A percentile compares a stretch with the other conserved stretches of the same genome.
Conservation (phyloP, 53 echinoderm and acorn worm genomes). For the Apostichopus leukothele region DNA sequence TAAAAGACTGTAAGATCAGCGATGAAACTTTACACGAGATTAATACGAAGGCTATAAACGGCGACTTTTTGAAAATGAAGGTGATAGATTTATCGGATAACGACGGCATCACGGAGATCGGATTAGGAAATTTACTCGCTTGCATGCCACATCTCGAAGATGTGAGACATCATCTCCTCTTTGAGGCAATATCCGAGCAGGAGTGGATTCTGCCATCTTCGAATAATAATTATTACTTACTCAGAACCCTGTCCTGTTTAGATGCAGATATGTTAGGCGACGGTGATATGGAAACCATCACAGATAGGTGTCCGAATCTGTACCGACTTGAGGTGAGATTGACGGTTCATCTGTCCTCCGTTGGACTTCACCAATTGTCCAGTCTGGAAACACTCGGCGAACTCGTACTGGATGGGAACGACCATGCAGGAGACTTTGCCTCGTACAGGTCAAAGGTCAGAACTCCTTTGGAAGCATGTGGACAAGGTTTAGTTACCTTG, state of each 20-base stretch:
- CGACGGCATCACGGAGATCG: constrained; percentile 2
- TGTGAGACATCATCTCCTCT: constrained; percentile 9
- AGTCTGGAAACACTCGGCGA: neutral
- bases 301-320: neutral
- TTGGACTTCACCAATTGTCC: neutral
- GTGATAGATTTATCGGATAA: constrained; percentile 10
- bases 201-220: neutral
- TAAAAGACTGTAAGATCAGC: constrained; percentile 13
- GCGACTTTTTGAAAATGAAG: neutral
- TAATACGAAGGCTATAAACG: too few species aligned
- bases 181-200: constrained; percentile 3
- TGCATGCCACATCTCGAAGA: neutral
- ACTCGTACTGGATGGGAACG: neutral
- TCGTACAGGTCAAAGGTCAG: neutral
- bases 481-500: neutral
- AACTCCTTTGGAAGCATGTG: constrained; percentile 2
- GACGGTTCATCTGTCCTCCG: neutral
- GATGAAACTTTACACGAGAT: neutral
- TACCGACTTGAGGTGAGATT: constrained; percentile 1
- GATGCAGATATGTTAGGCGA: neutral
- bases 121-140: neutral
- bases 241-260: constrained; percentile 4
- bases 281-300: neutral
- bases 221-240: neutral
- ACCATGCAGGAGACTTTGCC: neutral